Base-by-base conservation (phyloP, 2,113 vertebrate genomes). In the Cyphomyrus plagiostoma region DNA sequence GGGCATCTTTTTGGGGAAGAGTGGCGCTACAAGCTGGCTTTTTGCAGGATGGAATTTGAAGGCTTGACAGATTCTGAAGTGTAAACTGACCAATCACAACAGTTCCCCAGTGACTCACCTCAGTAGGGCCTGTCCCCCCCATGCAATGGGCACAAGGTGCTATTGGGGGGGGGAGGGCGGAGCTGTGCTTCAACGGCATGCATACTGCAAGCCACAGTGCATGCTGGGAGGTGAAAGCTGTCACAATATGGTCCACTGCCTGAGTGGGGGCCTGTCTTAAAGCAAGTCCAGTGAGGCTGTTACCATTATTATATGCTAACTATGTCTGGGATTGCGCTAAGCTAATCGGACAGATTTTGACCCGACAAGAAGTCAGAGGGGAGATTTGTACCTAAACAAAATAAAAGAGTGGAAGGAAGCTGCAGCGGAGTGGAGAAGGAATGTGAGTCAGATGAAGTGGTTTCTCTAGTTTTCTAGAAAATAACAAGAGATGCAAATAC, bases 101-200 rank as follows among this genome's bases (percentile, higher is more conserved):
- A 62, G 56, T n/a, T 62, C 56, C 56, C 23, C 56, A 62, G 30
- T 53, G 83, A 23, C 46, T 50, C 5, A 39, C 45, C 26, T 26
- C 49, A 19, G n/a, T 3, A 50, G 85, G n/a, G 56, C 53, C 21
- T 17, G n/a, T 86, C 42, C 52, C 52, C 35, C 52, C 5, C 91
- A 92, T 94, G 93, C 93, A 92, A 94, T 94, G 94, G 93, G 89
- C 88, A 70, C 82, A 89, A 91, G 92, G 90, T 92, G 92, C 92
- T 92, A 88, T 92, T 45, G 49, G 49, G 49, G 49, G 49, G 48
- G 48, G 46, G 46, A 9, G 46, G 35, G 35, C 35, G 9, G 82
- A 13, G 17, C 42, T 21, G 82, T 45, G 42, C 4, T 23, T 48
- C 45, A 11, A 4, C 13, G 21, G 45, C 83, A 49, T 85, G 23